Conservation (phyloP, 2,888 invertebrate species). For the Adelphocoris suturalis region DNA sequence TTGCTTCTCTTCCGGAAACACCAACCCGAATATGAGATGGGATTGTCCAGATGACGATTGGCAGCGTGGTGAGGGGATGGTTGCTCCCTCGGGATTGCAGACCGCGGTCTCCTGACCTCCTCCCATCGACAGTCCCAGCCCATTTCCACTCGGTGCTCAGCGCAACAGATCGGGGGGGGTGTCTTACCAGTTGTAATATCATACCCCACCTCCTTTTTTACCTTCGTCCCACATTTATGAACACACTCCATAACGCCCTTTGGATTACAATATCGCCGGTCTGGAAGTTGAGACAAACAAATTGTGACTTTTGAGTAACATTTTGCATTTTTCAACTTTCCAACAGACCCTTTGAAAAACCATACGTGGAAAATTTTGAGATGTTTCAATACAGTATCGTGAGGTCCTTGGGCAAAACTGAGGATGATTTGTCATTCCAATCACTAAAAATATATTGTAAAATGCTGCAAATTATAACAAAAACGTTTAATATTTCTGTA, state of each 20-base stretch:
- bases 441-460: too few species aligned
- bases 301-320: too few species aligned
- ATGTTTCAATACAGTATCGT: too few species aligned
- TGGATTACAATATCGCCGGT: too few species aligned
- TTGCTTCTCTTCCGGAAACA: slow-evolving; percentile 31
- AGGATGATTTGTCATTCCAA: too few species aligned
- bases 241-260: neutral
- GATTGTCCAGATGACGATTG: neutral
- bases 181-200: neutral
- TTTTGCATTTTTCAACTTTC: too few species aligned
- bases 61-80: neutral
- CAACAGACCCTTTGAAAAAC: too few species aligned
- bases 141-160: slow-evolving; percentile 15
- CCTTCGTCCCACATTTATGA: neutral
- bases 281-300: too few species aligned
- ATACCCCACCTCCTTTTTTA: slow-evolving; percentile 10
- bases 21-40: slow-evolving; percentile 31
- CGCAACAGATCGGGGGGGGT: neutral
- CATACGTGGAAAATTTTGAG: too few species aligned
- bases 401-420: too few species aligned
- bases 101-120: neutral
- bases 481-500: too few species aligned
- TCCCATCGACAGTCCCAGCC: neutral
- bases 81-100: neutral
- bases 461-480: too few species aligned